Percentiles rank a stretch among this genome's conserved stretches.
phyloP scores from a whole-genome alignment of 2,113 vertebrate species.

The Camarhynchus parvulus region DNA sequence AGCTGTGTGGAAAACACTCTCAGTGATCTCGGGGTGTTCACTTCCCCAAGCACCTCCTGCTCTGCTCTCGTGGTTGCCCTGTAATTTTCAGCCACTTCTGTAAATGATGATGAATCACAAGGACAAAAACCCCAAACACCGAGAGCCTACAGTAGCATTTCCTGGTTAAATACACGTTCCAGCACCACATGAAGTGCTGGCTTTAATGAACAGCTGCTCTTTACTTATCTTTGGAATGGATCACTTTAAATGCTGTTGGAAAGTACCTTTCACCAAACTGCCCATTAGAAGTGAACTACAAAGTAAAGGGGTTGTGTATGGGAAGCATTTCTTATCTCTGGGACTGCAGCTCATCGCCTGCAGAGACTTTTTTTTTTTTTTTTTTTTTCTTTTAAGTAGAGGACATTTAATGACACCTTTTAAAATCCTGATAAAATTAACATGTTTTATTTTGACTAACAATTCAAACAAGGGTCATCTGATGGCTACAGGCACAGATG shows the following conservation, averaged over 20 bases:
- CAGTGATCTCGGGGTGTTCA: neutral
- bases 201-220: constrained; percentile 66
- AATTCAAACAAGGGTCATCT: neutral
- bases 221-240: constrained; percentile 76
- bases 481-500: neutral
- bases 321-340: constrained; percentile 54
- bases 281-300: constrained; percentile 66
- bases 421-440: constrained; percentile 18
- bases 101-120: constrained; percentile 69
- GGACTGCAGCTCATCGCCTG: constrained; percentile 4
- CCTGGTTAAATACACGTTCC: constrained; percentile 72
- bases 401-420: neutral
- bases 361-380: neutral
- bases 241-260: constrained; percentile 74
- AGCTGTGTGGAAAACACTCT: constrained; percentile 27
- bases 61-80: constrained; percentile 24
- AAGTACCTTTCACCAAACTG: constrained; percentile 71
- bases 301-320: constrained; percentile 44
- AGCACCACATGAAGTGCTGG: constrained; percentile 33
- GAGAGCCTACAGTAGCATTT: constrained; percentile 59
- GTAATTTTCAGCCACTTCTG: constrained; percentile 60
- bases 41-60: constrained; percentile 15
- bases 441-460: constrained; percentile 13
- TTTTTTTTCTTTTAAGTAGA: neutral
- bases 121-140: neutral